A percentile compares a stretch with the other conserved stretches of the same genome.
Conservation (phyloP, 2,888 invertebrate species). For the Xestobium rufovillosum region DNA sequence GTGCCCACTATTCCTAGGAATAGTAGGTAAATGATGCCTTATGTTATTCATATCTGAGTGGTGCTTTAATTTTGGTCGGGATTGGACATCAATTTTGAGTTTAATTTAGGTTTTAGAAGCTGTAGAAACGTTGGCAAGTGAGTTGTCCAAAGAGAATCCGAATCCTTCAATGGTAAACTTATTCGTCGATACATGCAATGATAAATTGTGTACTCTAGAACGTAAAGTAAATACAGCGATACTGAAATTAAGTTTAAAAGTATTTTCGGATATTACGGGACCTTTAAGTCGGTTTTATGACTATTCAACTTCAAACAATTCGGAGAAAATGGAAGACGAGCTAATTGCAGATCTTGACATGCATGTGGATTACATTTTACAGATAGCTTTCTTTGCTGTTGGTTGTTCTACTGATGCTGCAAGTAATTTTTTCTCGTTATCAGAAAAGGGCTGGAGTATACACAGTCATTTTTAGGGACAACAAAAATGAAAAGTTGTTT, state of each 20-base stretch:
- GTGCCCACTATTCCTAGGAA: too few relatives aligned
- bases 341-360: constrained; percentile 58
- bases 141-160: constrained; percentile 42
- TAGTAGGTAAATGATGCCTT: too few relatives aligned
- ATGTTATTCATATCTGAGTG: background rate
- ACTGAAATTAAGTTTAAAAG: constrained; percentile 50
- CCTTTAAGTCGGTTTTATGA: constrained; percentile 31
- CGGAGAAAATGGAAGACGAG: constrained; percentile 36
- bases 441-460: constrained; percentile 7
- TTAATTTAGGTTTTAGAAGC: constrained; percentile 47
- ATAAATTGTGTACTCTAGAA: constrained; percentile 56
- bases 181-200: constrained; percentile 52
- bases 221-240: constrained; percentile 59
- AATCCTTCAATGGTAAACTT: constrained; percentile 50
- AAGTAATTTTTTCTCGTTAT: constrained; percentile 35
- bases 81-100: constrained; percentile 3
- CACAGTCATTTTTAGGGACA: constrained; percentile 45
- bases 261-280: constrained; percentile 33
- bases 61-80: constrained; percentile 4
- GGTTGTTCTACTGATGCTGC: constrained; percentile 48
- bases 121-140: constrained; percentile 44
- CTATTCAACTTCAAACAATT: constrained; percentile 23
- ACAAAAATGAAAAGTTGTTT: constrained; percentile 55
- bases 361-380: constrained; percentile 58
- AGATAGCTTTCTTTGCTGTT: constrained; percentile 64